A percentile compares a stretch with the other conserved stretches of the same genome.
phyloP scores from a whole-genome alignment of 2,113 vertebrate genomes.

The Prionailurus bengalensis region DNA sequence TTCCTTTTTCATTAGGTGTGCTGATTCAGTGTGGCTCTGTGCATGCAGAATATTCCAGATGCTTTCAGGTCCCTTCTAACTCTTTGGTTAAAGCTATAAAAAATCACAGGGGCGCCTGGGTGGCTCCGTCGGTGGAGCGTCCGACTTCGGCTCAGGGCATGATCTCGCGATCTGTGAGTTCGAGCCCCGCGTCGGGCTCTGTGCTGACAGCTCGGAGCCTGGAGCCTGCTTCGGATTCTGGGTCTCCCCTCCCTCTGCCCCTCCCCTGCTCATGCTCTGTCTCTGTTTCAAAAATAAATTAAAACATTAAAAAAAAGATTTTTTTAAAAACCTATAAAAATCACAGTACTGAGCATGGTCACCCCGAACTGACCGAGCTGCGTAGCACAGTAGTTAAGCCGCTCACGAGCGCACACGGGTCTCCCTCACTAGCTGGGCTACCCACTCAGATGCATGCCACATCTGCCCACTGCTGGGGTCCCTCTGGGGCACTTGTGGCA shows the following conservation, averaged over 20 bases:
- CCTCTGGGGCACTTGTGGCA: background rate
- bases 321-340: background rate
- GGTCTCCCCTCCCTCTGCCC: too few relatives aligned
- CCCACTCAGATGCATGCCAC: background rate
- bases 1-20: background rate
- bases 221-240: too few relatives aligned
- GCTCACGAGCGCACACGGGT: background rate
- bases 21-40: background rate
- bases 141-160: too few relatives aligned
- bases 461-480: accelerated
- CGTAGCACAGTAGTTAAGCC: background rate
- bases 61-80: background rate
- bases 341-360: too few relatives aligned
- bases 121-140: too few relatives aligned
- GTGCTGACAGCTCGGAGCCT: too few relatives aligned
- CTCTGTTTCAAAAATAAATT: too few relatives aligned
- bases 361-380: background rate
- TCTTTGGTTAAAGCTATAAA: background rate
- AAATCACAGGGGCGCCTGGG: too few relatives aligned
- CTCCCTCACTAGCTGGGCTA: background rate
- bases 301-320: too few relatives aligned
- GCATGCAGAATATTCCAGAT: background rate
- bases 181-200: too few relatives aligned
- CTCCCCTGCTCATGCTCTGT: too few relatives aligned
- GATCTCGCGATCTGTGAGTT: too few relatives aligned